These are phyloP conservation scores for Callosobruchus maculatus DNA, from an alignment of 2,888 invertebrate genomes.

Conservation along the genomic window DNA sequence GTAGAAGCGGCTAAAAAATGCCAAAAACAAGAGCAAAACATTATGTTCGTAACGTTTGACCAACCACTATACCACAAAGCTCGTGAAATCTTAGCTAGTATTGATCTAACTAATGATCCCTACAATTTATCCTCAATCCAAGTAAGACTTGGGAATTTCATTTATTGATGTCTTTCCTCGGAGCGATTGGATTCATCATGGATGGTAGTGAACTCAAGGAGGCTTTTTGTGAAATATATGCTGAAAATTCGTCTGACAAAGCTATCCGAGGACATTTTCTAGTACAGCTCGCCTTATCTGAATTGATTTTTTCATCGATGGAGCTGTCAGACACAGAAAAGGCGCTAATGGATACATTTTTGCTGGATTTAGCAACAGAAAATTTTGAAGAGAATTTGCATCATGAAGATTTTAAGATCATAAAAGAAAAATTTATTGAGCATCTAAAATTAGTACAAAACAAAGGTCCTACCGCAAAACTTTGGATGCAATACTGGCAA, in stretches of 20 bases:
- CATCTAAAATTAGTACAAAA: constrained; percentile 19
- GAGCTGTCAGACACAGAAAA: too few relatives aligned
- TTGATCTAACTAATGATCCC: constrained; percentile 24
- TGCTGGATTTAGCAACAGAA: too few relatives aligned
- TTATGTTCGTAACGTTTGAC: constrained; percentile 34
- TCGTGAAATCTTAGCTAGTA: constrained; percentile 27
- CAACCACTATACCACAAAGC: constrained; percentile 33
- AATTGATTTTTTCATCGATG: too few relatives aligned
- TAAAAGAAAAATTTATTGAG: constrained; percentile 21
- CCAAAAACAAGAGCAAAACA: constrained; percentile 12
- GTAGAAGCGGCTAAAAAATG: constrained; percentile 22
- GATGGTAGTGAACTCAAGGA: constrained; percentile 10
- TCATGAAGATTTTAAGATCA: too few relatives aligned
- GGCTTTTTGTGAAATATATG: constrained; percentile 4
- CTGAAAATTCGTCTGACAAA: too few relatives aligned
- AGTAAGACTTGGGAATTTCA: constrained; percentile 8
- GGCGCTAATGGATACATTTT: too few relatives aligned
- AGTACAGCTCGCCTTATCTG: constrained; percentile 29
- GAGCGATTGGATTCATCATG: constrained; percentile 7
- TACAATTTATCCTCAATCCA: too few relatives aligned
- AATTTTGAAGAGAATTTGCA: too few relatives aligned
- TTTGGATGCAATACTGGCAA: constrained; percentile 32
- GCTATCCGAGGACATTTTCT: constrained; percentile 29
- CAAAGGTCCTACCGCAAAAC: constrained; percentile 24
- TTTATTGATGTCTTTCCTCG: constrained; percentile 8